Evolutionary conservation across 2,888 invertebrate species (phyloP), one percentile per base, ranked within the genome.

Genomic region (Camptogramma bilineatum): DNA sequence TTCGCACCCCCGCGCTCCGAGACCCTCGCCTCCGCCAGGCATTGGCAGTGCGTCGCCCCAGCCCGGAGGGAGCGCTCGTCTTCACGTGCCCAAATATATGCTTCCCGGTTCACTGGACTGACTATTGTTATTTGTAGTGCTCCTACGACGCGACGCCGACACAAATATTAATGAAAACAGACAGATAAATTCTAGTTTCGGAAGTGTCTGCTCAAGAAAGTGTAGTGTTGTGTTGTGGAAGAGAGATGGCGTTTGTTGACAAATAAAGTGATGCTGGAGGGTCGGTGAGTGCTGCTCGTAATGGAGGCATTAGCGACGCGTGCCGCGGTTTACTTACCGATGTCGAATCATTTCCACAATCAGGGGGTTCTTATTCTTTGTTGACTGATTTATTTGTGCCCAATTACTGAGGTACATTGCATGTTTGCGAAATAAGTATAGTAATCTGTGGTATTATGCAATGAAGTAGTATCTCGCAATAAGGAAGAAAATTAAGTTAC

Each of bases 281-380:
- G 75, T 76, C 76, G 84, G 84, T 82, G 75, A 84, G 84, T 80
- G 69, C 69, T 69, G 54, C 48, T 61, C 69, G 73, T 72, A 72
- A 73, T 73, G 65, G 68, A 68, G 69, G 73, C 70, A 69, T 71
- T 69, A 70, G 64, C 69, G 74, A 61, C 79, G 78, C 81, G 84
- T 79, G 81, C 75, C 79, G 78, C 63, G 80, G 78, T 81, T 83
- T 83, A 78, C 78, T 80, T 77, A 77, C 77, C 68, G 72, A 73
- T 80, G 78, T 75, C 72, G 68, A 57, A 73, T 78, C 73, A 76
- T 76, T 71, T 74, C 52, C 63, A 60, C 66, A 56, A 60, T 19
- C 57, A n/a, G 52, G 56, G 70, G 64, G 69, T 24, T 21, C 50
- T 53, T 47, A 55, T 54, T 39, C 19, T 51, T 17, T 39, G n/a